These are phyloP conservation scores for Helogale parvula DNA, from an alignment of 2,113 vertebrate genomes.

Conservation along the genomic window DNA sequence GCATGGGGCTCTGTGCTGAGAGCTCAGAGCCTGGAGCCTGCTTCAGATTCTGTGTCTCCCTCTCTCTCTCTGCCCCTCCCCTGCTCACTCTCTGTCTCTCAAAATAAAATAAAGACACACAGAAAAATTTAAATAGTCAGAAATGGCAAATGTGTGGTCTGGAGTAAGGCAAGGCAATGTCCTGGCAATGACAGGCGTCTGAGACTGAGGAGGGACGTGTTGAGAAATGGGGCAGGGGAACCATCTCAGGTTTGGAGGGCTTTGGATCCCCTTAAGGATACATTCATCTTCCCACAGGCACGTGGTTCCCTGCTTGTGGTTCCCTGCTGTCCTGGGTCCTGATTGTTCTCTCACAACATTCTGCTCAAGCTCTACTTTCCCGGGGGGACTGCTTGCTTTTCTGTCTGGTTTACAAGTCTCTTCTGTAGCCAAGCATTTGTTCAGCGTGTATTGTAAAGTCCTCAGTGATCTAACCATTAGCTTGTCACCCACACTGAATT, in stretches of 20 bases:
- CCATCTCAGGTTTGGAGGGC: accelerated
- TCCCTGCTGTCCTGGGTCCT: not conserved
- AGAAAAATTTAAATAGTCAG: not conserved
- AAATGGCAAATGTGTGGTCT: not conserved
- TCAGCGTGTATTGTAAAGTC: not conserved
- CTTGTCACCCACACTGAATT: not conserved
- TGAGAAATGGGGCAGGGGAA: not conserved
- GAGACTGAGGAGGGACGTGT: accelerated
- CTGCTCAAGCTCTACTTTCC: not conserved
- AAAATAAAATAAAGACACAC: too few relatives aligned
- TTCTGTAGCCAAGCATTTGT: not conserved
- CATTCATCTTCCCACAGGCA: not conserved
- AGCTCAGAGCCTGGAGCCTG: too few relatives aligned
- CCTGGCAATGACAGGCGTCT: not conserved
- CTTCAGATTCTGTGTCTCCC: too few relatives aligned
- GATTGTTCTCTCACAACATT: not conserved
- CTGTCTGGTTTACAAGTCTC: not conserved
- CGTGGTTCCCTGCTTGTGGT: not conserved
- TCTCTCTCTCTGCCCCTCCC: too few relatives aligned
- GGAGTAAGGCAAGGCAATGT: accelerated
- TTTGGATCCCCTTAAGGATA: not conserved
- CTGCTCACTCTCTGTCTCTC: too few relatives aligned
- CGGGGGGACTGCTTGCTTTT: not conserved
- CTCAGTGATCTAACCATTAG: not conserved
- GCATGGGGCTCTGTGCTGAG: too few relatives aligned